These are phyloP conservation scores for Drosophila incognita DNA, from an alignment of 2,888 invertebrate species.

Conservation along the genomic window DNA sequence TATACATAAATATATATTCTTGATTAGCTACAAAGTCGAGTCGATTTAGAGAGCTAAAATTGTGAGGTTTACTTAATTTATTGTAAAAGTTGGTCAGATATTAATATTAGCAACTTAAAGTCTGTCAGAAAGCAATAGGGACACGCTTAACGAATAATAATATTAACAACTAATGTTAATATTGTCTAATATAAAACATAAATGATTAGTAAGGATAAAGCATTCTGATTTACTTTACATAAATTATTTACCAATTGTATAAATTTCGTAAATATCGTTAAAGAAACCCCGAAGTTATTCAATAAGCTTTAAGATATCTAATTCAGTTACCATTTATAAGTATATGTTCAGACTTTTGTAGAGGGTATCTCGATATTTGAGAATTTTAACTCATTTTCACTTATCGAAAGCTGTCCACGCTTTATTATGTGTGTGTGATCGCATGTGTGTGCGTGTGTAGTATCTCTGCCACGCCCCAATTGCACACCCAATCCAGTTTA, in stretches of 20 bases:
- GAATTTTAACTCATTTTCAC: background rate
- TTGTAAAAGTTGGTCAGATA: no score
- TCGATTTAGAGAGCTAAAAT: background rate
- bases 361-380: background rate
- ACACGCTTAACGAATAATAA: background rate
- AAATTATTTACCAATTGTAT: background rate
- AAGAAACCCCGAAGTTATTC: background rate
- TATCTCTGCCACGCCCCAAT: constrained; percentile 64
- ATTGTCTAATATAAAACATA: background rate
- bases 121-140: no score
- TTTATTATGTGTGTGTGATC: constrained; percentile 46
- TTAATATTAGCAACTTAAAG: no score
- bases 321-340: background rate
- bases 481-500: constrained; percentile 77
- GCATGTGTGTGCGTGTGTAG: constrained; percentile 15
- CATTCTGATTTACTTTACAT: no score
- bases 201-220: background rate
- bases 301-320: background rate
- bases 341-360: background rate
- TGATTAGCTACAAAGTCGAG: background rate
- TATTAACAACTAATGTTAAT: no score
- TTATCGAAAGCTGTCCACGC: constrained; percentile 63
- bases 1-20: background rate
- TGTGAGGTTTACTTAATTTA: background rate
- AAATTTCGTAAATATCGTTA: background rate